Evolutionary conservation across 1,140 invertebrate species (phyloP).

Genomic region (Elymnias hypermnestra): DNA sequence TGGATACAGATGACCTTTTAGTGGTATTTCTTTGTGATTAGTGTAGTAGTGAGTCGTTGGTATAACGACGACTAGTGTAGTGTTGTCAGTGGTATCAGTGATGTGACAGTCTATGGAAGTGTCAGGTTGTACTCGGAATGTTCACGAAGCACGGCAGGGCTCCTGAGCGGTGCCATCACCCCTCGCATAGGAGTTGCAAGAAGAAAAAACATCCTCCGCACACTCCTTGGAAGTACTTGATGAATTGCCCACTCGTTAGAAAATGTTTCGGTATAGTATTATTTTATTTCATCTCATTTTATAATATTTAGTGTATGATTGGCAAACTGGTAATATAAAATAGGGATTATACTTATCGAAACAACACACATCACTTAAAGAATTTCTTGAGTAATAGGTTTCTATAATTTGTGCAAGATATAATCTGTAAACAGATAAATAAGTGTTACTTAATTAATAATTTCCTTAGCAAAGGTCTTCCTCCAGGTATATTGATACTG

Average conservation of each 20-base stretch:
- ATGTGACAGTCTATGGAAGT: slow-evolving; percentile 70
- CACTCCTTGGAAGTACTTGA: slow-evolving; percentile 76
- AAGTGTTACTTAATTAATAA: no score
- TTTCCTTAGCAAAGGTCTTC: no score
- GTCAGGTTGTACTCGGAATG: slow-evolving; percentile 61
- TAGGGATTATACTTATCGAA: background rate
- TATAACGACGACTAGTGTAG: slow-evolving; percentile 31
- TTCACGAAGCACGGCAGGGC: slow-evolving; percentile 68
- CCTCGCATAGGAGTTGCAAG: slow-evolving; percentile 62
- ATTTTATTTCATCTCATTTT: slow-evolving; percentile 34
- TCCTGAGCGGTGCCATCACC: slow-evolving; percentile 62
- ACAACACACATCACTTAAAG: no score
- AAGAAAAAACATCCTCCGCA: slow-evolving; percentile 70
- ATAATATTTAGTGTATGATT: slow-evolving; percentile 17
- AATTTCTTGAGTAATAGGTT: no score
- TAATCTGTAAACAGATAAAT: no score
- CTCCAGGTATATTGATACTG: no score
- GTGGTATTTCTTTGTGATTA: slow-evolving; percentile 53
- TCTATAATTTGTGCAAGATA: no score
- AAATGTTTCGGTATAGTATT: slow-evolving; percentile 77
- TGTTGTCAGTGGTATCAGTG: slow-evolving; percentile 44
- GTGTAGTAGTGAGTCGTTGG: slow-evolving; percentile 42
- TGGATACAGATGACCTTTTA: slow-evolving; percentile 60
- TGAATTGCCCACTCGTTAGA: slow-evolving; percentile 77
- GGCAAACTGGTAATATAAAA: background rate